Evolutionary conservation across 53 echinoderm and acorn worm species (phyloP), one percentile per base, ranked within the genome.

Genomic region (Henricia sp.): DNA sequence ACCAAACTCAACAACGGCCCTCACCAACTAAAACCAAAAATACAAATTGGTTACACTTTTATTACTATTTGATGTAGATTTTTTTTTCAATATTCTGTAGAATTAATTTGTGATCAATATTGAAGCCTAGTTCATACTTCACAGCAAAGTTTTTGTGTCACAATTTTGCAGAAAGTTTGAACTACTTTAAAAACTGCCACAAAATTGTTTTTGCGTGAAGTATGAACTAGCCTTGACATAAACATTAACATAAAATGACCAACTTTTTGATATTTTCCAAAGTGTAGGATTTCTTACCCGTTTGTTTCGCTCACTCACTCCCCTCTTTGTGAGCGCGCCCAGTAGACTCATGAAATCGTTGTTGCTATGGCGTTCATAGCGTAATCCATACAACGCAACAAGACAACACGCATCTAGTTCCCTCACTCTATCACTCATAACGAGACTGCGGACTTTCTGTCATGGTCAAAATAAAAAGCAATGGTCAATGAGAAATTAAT

Each of bases 291-390:
- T 13, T 57, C 82, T 37, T 72, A 96, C 96, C 90, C 66, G 78
- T 38, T 91, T 96, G 38, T 94, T 73, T 70, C 92, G 90, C 17
- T 94, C 92, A 53, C 69, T 74, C 41, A 89, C 92, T 64, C 94
- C 99, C 53, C 87, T 85, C 64, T 74, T 88, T 35, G 85, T 86
- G 70, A 99, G 68, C 30, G 73, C 68, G 51, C 92, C 86, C 89
- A 92, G 83, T 68, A 99, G 67, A 2, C 90, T 94, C 27, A 94
- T 94, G 84, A 91, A 92, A 87, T 99, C 92, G 74, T 94, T 99
- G 76, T 99, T 99, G 68, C 91, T 92, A 71, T 99, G 99, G 11
- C 92, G 88, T 70, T 99, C 99, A 12, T 99, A 94, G 27, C 94
- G 71, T 44, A 99, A 87, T 41, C 94, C 94, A 41, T 99, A 99